phyloP scores from a whole-genome alignment of 2,797 vertebrate species.

The Salarias fasciatus region DNA sequence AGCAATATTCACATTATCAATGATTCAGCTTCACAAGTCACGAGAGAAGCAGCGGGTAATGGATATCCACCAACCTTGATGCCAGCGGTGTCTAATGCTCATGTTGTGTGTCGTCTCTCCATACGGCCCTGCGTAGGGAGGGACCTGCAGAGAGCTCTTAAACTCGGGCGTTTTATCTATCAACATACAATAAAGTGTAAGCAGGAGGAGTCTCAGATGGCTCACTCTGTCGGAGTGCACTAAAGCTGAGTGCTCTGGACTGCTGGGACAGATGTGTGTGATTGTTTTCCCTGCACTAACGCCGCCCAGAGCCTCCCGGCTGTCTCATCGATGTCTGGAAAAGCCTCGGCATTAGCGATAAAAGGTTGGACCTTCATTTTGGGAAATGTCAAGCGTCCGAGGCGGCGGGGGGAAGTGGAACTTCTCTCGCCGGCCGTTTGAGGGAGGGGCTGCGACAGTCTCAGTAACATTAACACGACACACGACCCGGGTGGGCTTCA shows the following conservation, averaged over 20 bases:
- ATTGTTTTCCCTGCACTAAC: constrained; percentile 68
- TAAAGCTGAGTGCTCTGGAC: constrained; percentile 45
- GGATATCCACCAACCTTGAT: constrained; percentile 29
- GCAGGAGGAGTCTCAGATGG: constrained; percentile 65
- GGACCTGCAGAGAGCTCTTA: constrained; percentile 14
- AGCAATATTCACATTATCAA: constrained; percentile 42
- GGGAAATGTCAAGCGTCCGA: constrained; percentile 18
- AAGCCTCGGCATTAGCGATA: constrained; percentile 54
- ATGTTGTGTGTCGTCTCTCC: constrained; percentile 32
- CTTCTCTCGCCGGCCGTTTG: constrained; percentile 63
- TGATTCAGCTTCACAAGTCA: constrained; percentile 49
- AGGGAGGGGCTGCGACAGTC: constrained; percentile 33
- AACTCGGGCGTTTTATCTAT: constrained; percentile 35
- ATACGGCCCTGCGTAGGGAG: constrained; percentile 4
- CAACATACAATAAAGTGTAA: constrained; percentile 37
- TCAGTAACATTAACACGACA: constrained; percentile 40
- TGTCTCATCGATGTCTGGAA: constrained; percentile 41
- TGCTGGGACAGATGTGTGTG: constrained; percentile 36
- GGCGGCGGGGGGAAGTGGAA: constrained; percentile 39
- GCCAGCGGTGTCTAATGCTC: constrained; percentile 37
- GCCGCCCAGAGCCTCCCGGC: constrained; percentile 45
- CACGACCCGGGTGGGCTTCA: constrained; percentile 42
- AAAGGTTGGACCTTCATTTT: constrained; percentile 39
- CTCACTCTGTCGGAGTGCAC: constrained; percentile 48
- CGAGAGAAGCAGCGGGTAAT: constrained; percentile 47